Conservation (phyloP, 1,140 invertebrate species). For the Panonychus citri region DNA sequence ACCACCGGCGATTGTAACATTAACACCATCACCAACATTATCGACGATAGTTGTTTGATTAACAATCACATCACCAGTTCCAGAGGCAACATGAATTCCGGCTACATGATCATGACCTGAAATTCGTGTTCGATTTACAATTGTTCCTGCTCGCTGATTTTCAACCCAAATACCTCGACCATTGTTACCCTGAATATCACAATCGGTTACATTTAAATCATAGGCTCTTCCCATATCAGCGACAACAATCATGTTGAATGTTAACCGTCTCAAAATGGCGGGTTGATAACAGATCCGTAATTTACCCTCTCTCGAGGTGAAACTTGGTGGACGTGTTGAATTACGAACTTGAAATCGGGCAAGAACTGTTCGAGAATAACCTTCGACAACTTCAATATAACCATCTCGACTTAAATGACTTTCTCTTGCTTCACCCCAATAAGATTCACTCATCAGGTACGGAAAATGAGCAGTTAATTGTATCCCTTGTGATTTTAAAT, state of each 20-base stretch:
- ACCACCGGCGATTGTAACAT: constrained; percentile 69
- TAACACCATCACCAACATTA: constrained; percentile 49
- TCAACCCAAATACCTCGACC: constrained; percentile 72
- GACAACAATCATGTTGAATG: constrained; percentile 46
- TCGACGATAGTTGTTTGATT: constrained; percentile 64
- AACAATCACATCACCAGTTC: constrained; percentile 74
- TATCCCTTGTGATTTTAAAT: neutral
- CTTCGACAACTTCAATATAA: constrained; percentile 49
- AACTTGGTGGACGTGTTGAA: constrained; percentile 53
- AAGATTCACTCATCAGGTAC: constrained; percentile 32
- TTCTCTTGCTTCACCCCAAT: constrained; percentile 35
- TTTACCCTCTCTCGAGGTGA: constrained; percentile 31
- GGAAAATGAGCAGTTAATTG: constrained; percentile 52
- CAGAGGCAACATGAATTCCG: constrained; percentile 57
- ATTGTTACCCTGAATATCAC: constrained; percentile 60
- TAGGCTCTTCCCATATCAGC: constrained; percentile 46
- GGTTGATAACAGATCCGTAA: constrained; percentile 10
- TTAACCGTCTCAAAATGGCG: constrained; percentile 30
- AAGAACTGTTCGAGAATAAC: constrained; percentile 17
- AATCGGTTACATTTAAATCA: constrained; percentile 64
- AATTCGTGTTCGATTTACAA: constrained; percentile 53
- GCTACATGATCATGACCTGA: constrained; percentile 64
- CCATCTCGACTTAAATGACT: constrained; percentile 25
- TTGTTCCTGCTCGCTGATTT: constrained; percentile 51
- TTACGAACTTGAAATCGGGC: constrained; percentile 26